phyloP scores from a whole-genome alignment of 1,140 invertebrate species.

The Bombus ignitus region DNA sequence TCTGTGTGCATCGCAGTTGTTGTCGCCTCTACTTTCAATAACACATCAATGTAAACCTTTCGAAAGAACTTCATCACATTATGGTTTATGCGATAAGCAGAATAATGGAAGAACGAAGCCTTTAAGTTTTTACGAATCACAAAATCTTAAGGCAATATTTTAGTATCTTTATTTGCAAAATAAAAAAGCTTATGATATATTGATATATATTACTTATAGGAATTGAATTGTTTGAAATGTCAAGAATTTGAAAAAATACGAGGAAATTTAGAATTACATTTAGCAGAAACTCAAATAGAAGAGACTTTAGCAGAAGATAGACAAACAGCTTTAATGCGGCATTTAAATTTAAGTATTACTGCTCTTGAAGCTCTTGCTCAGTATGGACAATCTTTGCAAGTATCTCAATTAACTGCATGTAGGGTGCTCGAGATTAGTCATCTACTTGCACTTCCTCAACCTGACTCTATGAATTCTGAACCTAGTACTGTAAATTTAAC shows the following conservation, averaged over 20 bases:
- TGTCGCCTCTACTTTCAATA: background rate
- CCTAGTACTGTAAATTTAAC: conserved; percentile 11
- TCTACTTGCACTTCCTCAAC: conserved; percentile 34
- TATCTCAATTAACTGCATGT: conserved; percentile 48
- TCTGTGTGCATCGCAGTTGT: background rate
- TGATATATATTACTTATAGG: background rate
- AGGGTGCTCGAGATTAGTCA: conserved; percentile 55
- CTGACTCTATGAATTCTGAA: conserved; percentile 12
- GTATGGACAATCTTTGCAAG: conserved; percentile 57
- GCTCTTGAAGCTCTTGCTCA: conserved; percentile 57
- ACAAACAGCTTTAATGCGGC: conserved; percentile 49
- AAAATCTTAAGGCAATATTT: conserved; percentile 21
- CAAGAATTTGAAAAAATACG: conserved; percentile 25
- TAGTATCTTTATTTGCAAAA: background rate
- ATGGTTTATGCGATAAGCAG: background rate
- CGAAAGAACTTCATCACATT: background rate
- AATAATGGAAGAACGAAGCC: background rate
- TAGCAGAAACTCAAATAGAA: conserved; percentile 59
- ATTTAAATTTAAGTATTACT: conserved; percentile 49
- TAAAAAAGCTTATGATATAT: background rate
- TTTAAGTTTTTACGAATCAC: background rate
- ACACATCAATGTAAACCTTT: background rate
- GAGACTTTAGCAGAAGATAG: conserved; percentile 56
- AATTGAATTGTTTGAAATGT: background rate
- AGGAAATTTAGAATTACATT: conserved; percentile 53